A percentile compares a stretch with the other conserved stretches of the same genome.
These are phyloP conservation scores for Phataginus tetradactyla DNA, from an alignment of 2,797 vertebrate species.

Conservation along the genomic window DNA sequence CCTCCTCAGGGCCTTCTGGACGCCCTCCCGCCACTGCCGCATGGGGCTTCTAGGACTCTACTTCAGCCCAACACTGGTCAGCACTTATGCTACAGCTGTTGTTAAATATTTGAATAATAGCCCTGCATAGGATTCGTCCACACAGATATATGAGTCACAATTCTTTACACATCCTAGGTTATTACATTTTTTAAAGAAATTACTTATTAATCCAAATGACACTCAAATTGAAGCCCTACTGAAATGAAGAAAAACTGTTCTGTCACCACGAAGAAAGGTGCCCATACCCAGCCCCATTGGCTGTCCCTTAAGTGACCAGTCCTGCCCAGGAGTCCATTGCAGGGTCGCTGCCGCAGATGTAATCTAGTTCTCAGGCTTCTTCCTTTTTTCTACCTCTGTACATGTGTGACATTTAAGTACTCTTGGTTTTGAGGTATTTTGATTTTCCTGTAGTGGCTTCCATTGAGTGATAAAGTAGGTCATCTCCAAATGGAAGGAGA, in stretches of 20 bases:
- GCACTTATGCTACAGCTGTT: background rate
- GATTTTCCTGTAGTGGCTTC: background rate
- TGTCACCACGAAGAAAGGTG: background rate
- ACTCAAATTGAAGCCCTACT: conserved; percentile 24
- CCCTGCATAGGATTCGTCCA: background rate
- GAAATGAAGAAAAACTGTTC: background rate
- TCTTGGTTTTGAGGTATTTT: background rate
- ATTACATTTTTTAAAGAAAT: background rate
- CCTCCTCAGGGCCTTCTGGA: too few relatives aligned
- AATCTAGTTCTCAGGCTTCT: background rate
- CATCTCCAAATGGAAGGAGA: background rate
- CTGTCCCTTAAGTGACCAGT: background rate
- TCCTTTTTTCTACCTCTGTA: background rate
- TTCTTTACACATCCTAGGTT: background rate
- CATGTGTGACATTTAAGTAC: background rate
- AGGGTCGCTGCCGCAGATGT: background rate
- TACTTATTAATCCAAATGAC: conserved; percentile 23
- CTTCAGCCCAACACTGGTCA: background rate
- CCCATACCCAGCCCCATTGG: background rate
- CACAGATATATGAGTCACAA: background rate
- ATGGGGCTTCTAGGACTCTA: background rate
- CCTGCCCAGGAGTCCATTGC: background rate
- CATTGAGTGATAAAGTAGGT: background rate
- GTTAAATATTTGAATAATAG: background rate
- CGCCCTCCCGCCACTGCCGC: background rate